Base-by-base conservation (phyloP, 2,797 vertebrate genomes). In the Mallotus villosus region DNA sequence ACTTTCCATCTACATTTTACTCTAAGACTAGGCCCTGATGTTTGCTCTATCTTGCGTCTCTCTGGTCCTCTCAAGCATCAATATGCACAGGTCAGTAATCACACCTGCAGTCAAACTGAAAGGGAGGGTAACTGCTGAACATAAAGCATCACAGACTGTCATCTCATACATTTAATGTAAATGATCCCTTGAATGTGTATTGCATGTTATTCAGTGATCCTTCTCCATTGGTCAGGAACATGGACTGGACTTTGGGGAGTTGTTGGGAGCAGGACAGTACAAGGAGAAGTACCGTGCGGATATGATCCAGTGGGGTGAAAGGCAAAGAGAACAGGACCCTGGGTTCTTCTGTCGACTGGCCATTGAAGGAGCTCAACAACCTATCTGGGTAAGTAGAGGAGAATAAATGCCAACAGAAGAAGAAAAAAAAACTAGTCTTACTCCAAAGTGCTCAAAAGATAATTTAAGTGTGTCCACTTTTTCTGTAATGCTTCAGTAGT, bases 221-320 rank as follows among this genome's bases (percentile, higher is more conserved):
- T 62, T 29, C 27, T 16, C 65, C 5, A 49, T 32, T 46, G 37
- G 5, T 63, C 79, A 99, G 97, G 96, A 97, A 8, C 94, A 94
- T 0, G 69, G 88, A 24, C 86, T 99, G 81, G 90, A 97, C 67
- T 94, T 94, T 60, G 76, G 90, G 71, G 87, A 90, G 34, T 93
- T 99, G 14, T 81, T 98, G 85, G 95, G 95, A 0, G 75, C 95
- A n/a, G 95, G 94, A 1, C 68, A 77, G 17, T 98, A 98, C 81
- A 99, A 99, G 78, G 96, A 98, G 82, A 11, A 0, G 3, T 92
- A 91, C 64, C 90, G 97, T 3, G 88, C 86, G 0, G 92, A 94
- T 67, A 98, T 99, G 97, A 98, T 99, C 81, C 78, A 19, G 6
- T 98, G 97, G 97, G 96, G 97, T 0, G 96, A 99, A 85, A 87